phyloP scores from a whole-genome alignment of 2,797 vertebrate genomes.

The Eulemur albifrons region DNA sequence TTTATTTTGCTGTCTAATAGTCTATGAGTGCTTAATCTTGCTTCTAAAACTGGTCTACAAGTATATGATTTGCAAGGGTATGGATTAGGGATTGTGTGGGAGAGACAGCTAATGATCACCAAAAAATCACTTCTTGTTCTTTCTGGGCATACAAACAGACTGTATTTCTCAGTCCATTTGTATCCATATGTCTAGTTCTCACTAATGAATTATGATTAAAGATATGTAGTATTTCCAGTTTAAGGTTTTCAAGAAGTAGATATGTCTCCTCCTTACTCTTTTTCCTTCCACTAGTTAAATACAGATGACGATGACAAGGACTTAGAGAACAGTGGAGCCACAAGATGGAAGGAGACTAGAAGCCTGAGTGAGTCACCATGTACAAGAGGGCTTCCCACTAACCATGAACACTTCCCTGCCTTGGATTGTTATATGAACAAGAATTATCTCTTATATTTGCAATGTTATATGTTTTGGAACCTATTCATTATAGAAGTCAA shows the following conservation, averaged over 20 bases:
- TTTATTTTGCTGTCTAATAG: not conserved
- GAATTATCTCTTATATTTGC: not conserved
- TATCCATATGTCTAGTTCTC: not conserved
- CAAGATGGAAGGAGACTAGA: not conserved
- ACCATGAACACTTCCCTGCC: not conserved
- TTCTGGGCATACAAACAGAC: not conserved
- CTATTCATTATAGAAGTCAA: not conserved
- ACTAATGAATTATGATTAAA: not conserved
- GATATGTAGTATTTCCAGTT: not conserved
- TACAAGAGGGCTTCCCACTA: not conserved
- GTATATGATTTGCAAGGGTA: not conserved
- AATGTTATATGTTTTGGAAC: not conserved
- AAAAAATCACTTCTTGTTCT: not conserved
- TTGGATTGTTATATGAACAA: not conserved
- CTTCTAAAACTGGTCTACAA: not conserved
- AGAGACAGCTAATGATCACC: not conserved
- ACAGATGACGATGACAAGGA: not conserved
- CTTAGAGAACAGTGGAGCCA: not conserved
- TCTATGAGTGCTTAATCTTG: not conserved
- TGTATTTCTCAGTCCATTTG: not conserved
- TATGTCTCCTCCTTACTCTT: not conserved
- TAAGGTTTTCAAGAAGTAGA: not conserved
- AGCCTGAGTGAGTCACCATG: not conserved
- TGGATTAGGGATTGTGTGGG: not conserved
- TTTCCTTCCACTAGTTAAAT: not conserved